phyloP scores from a whole-genome alignment of 1,140 invertebrate species.

The Cherax destructor region DNA sequence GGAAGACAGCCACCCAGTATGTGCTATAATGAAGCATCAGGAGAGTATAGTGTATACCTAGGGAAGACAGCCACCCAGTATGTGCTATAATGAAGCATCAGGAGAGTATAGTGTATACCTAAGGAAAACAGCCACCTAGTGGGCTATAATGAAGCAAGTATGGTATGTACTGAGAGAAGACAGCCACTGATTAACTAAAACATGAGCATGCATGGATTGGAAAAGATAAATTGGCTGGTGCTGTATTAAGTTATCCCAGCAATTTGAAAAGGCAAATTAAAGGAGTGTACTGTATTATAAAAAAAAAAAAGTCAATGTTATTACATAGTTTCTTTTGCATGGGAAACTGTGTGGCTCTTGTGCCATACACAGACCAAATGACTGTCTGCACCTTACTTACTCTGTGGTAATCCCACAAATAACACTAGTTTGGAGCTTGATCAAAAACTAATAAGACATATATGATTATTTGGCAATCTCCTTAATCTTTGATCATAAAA shows the following conservation, averaged over 20 bases:
- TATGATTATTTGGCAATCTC: constrained; percentile 12
- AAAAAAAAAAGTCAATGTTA: neutral
- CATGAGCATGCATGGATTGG: too few species aligned
- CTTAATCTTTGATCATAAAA: constrained; percentile 17
- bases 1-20: too few species aligned
- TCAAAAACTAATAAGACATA: constrained; percentile 42
- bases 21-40: too few species aligned
- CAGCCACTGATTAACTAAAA: too few species aligned
- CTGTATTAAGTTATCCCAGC: neutral
- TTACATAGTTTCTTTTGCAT: neutral
- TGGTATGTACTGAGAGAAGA: too few species aligned
- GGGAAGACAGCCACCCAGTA: too few species aligned
- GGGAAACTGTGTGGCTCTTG: constrained; percentile 3
- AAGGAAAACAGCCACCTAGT: too few species aligned
- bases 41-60: too few species aligned
- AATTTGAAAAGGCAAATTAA: neutral
- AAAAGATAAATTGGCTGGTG: too few species aligned
- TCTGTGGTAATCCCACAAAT: constrained; percentile 34
- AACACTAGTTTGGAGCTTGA: constrained; percentile 37
- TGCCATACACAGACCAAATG: constrained; percentile 51
- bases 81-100: too few species aligned
- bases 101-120: too few species aligned
- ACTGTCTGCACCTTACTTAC: constrained; percentile 31
- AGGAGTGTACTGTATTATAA: neutral
- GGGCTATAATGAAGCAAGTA: too few species aligned